Evolutionary conservation across 2,797 vertebrate genomes (phyloP), one percentile per base, ranked within the genome.

Genomic region (Cyclura pinguis): DNA sequence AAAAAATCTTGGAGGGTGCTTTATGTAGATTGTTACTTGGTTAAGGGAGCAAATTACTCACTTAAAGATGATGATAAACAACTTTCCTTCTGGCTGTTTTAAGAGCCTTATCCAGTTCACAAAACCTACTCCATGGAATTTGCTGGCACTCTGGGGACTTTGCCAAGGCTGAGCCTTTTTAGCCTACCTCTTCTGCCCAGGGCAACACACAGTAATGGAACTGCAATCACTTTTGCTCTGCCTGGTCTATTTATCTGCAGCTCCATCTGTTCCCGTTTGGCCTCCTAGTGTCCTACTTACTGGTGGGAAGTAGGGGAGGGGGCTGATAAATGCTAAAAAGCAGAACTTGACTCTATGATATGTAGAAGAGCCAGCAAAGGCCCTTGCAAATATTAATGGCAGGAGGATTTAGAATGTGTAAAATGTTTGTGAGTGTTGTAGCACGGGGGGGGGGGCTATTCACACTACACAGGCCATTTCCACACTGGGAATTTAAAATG

Each of bases 101-200:
- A n/a, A 52, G 47, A 93, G 38, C 69, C 83, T 94, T 85, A 85
- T 86, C 88, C 80, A 85, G 4, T 90, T 92, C 85, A 80, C 78
- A 84, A 78, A 85, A 84, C 0, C 0, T 0, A 5, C 0, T 0
- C 5, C 50, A 84, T 92, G 35, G 91, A 92, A 83, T 0, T 0
- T 86, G 80, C 57, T 83, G 42, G 6, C 1, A 0, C 0, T 67
- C 35, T 57, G 22, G 50, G 84, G 85, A 20, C 87, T 67, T 42
- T 89, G 78, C 76, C 89, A 55, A 89, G 72, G 82, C 27, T 62
- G 73, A 52, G 64, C 91, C 76, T 84, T 47, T 50, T 80, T 76
- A 93, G 91, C 80, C 67, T 86, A 86, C 57, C 52, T 90, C 78
- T 82, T 14, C 67, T 9, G 32, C 74, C 81, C 32, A 62, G 72